Evolutionary conservation across 2,113 vertebrate species (phyloP), one percentile per base, ranked within the genome.

Genomic region (Neoarius graeffei): DNA sequence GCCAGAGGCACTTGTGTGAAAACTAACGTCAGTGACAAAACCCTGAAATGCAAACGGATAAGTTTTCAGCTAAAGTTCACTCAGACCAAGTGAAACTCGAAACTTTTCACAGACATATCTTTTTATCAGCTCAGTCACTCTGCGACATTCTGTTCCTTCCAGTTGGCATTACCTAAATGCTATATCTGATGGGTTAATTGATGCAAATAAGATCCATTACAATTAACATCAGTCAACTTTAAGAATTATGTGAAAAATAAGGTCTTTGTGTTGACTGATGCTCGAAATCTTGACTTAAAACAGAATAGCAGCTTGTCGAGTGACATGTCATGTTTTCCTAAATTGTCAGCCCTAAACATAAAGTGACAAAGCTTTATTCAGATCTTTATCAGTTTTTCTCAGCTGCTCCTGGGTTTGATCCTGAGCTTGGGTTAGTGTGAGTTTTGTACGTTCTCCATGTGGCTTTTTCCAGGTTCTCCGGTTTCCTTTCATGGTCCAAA

Each of bases 61-160:
- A 2, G 50, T 71, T 85, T 57, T 71, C 83, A 59, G 35, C 20
- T 76, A 85, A 85, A 85, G 84, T 85, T 74, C 69, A 74, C 19
- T 59, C 8, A 74, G 27, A 85, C 7, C 54, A 59, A 35, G 10
- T 74, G 67, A 85, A 57, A 85, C 27, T 73, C 9, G 6, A 71
- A 59, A 60, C 69, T 73, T 60, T 35, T 85, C 66, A 25, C 5
- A 3, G 5, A n/a, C 9, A 54, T 57, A 69, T 85, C 27, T 74
- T 20, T 7, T 56, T 7, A 56, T 69, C 52, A 60, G 69, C 11
- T 42, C 19, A 56, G 71, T 48, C 71, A 48, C n/a, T 27, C 10
- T 30, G n/a, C 35, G 7, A 42, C 30, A 42, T 81, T 35, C 27
- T 60, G 42, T 60, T 60, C 57, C 30, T 62, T 60, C 10, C 57